phyloP scores from a whole-genome alignment of 1,140 invertebrate species.

The Drosophila serrata region DNA sequence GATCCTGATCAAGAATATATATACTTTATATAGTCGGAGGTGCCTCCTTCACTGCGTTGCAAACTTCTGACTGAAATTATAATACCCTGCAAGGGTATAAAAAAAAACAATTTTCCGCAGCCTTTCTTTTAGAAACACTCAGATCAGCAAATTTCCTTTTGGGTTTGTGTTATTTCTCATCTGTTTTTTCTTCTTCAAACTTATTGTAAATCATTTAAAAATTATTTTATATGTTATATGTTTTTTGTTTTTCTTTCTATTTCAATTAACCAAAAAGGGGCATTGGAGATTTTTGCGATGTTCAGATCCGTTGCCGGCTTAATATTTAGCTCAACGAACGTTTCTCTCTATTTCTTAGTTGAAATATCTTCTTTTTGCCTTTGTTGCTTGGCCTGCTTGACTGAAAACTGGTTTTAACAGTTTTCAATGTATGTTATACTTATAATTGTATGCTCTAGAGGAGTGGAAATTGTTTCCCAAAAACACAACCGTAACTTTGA shows the following conservation, averaged over 20 bases:
- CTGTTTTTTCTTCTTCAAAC: too few species aligned
- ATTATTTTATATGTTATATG: too few species aligned
- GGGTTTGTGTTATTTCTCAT: too few species aligned
- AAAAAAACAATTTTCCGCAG: too few species aligned
- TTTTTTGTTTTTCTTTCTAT: not conserved
- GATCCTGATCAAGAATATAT: too few species aligned
- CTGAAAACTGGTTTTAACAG: constrained; percentile 11
- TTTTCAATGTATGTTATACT: constrained; percentile 5
- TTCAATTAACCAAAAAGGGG: not conserved
- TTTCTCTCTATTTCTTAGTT: not conserved
- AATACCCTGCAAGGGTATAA: too few species aligned
- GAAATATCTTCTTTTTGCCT: not conserved
- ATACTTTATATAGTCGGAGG: too few species aligned
- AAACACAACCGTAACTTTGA: not conserved
- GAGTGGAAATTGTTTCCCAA: not conserved
- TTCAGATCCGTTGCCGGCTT: not conserved
- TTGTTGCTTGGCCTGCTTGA: not conserved
- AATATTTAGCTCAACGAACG: not conserved
- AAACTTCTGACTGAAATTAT: too few species aligned
- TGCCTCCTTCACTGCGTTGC: too few species aligned
- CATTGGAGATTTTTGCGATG: not conserved
- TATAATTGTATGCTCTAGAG: not conserved
- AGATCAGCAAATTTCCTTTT: too few species aligned
- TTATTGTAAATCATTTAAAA: too few species aligned
- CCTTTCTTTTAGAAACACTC: too few species aligned